A percentile compares a stretch with the other conserved stretches of the same genome.
Conservation (phyloP, 2,113 vertebrate species). For the Sylvietta virens region DNA sequence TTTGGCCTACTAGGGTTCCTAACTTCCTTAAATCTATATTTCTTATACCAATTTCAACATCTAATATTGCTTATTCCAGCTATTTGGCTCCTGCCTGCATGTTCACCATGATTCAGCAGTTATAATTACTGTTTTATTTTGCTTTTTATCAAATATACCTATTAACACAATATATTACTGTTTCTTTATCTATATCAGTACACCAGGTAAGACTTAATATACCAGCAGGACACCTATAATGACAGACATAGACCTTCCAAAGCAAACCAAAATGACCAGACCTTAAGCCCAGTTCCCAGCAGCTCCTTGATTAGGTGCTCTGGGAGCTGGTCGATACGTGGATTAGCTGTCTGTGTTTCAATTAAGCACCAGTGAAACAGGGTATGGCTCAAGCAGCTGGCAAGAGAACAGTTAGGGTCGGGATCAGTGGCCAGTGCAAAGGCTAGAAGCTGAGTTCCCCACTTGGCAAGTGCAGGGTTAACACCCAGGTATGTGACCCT, state of each 20-base stretch:
- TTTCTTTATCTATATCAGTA: too few relatives aligned
- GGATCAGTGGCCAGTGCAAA: not conserved
- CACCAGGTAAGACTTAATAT: not conserved
- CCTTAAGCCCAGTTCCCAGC: not conserved
- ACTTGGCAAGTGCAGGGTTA: not conserved
- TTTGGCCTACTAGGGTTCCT: too few relatives aligned
- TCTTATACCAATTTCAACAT: too few relatives aligned
- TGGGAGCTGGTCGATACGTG: not conserved
- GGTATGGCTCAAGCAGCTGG: not conserved
- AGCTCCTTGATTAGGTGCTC: not conserved
- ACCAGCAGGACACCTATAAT: not conserved
- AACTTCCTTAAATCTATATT: too few relatives aligned
- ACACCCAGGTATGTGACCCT: not conserved
- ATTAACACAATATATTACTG: too few relatives aligned
- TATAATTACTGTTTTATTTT: too few relatives aligned
- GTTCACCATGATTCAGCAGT: too few relatives aligned
- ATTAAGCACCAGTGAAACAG: not conserved
- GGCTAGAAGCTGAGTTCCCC: not conserved
- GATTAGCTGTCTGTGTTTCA: not conserved
- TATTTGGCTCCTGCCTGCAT: too few relatives aligned
- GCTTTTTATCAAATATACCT: too few relatives aligned
- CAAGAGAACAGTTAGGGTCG: rapidly evolving
- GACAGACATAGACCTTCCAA: not conserved
- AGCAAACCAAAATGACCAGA: not conserved
- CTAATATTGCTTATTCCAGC: too few relatives aligned